Evolutionary conservation across 2,113 vertebrate genomes (phyloP).

Genomic region (Eupsittula cactorum): DNA sequence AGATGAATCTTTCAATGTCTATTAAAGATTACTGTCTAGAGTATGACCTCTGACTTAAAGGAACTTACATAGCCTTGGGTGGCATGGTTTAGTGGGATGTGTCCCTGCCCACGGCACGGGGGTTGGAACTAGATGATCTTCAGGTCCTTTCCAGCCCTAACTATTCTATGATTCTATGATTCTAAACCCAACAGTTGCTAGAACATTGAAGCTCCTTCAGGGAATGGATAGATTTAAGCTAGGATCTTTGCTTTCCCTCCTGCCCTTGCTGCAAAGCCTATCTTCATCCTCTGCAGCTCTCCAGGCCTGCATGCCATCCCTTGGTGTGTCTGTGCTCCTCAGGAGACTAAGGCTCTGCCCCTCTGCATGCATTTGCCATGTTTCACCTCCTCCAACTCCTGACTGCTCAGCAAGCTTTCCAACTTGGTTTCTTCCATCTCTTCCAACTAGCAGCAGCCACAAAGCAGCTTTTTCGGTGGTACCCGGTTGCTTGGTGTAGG

Average conservation of each 20-base stretch:
- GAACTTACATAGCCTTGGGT: not conserved
- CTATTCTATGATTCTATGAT: too few species aligned
- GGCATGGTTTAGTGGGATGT: too few species aligned
- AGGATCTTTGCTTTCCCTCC: not conserved
- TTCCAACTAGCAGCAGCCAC: not conserved
- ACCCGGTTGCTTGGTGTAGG: too few species aligned
- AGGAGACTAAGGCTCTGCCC: not conserved
- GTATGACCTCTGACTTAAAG: not conserved
- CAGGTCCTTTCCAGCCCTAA: too few species aligned
- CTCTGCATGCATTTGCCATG: too few species aligned
- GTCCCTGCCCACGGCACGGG: too few species aligned
- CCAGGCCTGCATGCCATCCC: not conserved
- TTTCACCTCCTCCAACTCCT: not conserved
- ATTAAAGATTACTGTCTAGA: not conserved
- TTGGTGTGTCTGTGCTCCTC: rapidly evolving
- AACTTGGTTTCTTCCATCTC: not conserved
- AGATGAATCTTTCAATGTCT: not conserved
- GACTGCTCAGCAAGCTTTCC: not conserved
- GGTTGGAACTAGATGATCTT: too few species aligned
- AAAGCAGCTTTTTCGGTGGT: rapidly evolving
- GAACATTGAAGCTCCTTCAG: not conserved
- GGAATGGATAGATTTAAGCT: not conserved
- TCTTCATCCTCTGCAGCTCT: not conserved
- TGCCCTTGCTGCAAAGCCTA: not conserved
- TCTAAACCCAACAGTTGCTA: not conserved